Conservation (phyloP, 2,888 invertebrate species). For the Cheilosia vulpina region DNA sequence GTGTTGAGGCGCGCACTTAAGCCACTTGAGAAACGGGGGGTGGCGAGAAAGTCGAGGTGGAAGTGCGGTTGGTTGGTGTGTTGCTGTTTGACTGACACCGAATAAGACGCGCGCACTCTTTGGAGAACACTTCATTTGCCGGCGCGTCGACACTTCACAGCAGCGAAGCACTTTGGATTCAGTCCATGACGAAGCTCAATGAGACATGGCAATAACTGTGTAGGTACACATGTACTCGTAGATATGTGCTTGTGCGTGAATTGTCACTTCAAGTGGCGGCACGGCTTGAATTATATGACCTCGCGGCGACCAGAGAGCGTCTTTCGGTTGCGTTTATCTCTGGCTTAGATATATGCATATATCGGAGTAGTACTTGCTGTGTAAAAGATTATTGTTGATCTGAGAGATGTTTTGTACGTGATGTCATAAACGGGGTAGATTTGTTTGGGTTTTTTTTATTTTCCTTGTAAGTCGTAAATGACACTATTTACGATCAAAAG, state of each 20-base stretch:
- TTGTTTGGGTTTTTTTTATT: no score
- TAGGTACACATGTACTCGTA: neutral
- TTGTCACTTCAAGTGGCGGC: constrained; percentile 57
- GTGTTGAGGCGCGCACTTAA: constrained; percentile 8
- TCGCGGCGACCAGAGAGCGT: constrained; percentile 15
- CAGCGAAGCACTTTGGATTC: constrained; percentile 50
- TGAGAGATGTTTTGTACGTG: neutral
- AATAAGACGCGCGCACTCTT: constrained; percentile 36
- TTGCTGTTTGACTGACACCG: constrained; percentile 2
- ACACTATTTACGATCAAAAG: no score
- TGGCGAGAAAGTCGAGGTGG: constrained; percentile 21
- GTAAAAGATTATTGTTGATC: neutral
- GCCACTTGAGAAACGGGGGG: constrained; percentile 21
- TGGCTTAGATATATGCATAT: neutral
- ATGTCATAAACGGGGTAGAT: neutral
- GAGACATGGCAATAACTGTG: constrained; percentile 59
- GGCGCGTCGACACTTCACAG: constrained; percentile 66
- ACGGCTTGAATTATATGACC: constrained; percentile 31
- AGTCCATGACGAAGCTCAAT: constrained; percentile 65
- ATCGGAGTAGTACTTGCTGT: neutral
- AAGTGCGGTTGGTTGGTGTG: constrained; percentile 5
- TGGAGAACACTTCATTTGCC: constrained; percentile 60
- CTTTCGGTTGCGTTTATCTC: constrained; percentile 11
- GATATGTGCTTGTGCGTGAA: constrained; percentile 34
- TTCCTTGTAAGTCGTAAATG: no score